Evolutionary conservation across 2,113 vertebrate species (phyloP), one percentile per base, ranked within the genome.

Genomic region (Scomber scombrus): DNA sequence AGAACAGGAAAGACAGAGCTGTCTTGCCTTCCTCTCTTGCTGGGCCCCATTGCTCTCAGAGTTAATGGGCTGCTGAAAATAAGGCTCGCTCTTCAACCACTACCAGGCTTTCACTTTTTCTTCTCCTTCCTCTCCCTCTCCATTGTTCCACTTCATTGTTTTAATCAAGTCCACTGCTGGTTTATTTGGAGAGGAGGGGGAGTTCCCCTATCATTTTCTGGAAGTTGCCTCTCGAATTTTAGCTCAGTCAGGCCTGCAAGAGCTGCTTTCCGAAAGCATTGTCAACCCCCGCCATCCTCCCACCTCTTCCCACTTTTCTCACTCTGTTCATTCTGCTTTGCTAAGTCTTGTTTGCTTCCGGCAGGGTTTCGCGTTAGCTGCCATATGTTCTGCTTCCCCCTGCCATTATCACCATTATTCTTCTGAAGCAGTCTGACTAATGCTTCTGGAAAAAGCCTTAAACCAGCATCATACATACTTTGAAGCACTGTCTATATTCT

Each of bases 101-200:
- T 29, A 81, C 34, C 70, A 58, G 68, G 46, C 69, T 62, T 46
- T 85, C 43, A 65, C 16, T 57, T 57, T 63, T 71, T 40, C 34
- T 43, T 7, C 16, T n/a, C 12, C 2, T 26, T 31, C 68, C 71
- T 23, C 47, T 19, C 21, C 19, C 40, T 67, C 47, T 64, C 74
- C 64, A 67, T 86, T 87, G 87, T 92, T 89, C 83, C 77, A 74
- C 62, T 54, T 81, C 81, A 82, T 87, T 86, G 80, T 91, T 88
- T 89, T 84, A 80, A 89, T 92, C 80, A 89, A 86, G 78, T 85
- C 79, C 47, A 34, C 70, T 54, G 76, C 65, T 16, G 50, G 72
- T 73, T 88, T 75, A 81, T 85, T 83, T 83, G 67, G 47, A 62
- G 62, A 81, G 75, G 76, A 70, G 77, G 62, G 58, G 69, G 40